Conservation (phyloP, 2,797 vertebrate species). For the Bovichtus diacanthus region DNA sequence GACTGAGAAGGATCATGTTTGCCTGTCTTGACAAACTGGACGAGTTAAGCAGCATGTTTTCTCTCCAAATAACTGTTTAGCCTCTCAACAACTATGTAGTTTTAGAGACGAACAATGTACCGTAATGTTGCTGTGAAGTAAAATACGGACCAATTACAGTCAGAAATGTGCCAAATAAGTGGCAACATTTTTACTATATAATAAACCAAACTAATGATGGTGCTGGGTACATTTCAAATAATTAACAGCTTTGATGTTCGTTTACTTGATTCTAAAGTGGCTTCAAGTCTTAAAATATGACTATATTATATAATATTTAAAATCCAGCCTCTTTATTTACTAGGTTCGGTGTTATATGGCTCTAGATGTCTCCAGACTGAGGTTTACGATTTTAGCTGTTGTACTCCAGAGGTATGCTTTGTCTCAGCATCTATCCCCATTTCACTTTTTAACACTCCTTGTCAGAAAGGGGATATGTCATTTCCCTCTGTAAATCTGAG, state of each 20-base stretch:
- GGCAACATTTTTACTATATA: constrained; percentile 32
- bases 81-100: constrained; percentile 38
- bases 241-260: constrained; percentile 21
- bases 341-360: constrained; percentile 49
- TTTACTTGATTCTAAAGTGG: constrained; percentile 28
- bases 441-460: constrained; percentile 76
- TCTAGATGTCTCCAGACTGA: constrained; percentile 56
- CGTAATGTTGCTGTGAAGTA: constrained; percentile 16
- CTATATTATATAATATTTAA: constrained; percentile 59
- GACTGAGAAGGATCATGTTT: constrained; percentile 58
- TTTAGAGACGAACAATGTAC: constrained; percentile 47
- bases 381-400: constrained; percentile 69
- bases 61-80: constrained; percentile 56
- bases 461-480: constrained; percentile 80
- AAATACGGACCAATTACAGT: constrained; percentile 30
- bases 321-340: constrained; percentile 62
- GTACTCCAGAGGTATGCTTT: constrained; percentile 73
- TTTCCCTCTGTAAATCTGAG: constrained; percentile 79
- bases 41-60: constrained; percentile 54
- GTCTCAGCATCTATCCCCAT: constrained; percentile 74
- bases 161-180: constrained; percentile 32
- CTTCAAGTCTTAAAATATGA: constrained; percentile 34
- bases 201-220: constrained; percentile 38
- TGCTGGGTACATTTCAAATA: constrained; percentile 31
- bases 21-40: constrained; percentile 55